Evolutionary conservation across 1,140 invertebrate species (phyloP).

Genomic region (Sycophaga agraensis): DNA sequence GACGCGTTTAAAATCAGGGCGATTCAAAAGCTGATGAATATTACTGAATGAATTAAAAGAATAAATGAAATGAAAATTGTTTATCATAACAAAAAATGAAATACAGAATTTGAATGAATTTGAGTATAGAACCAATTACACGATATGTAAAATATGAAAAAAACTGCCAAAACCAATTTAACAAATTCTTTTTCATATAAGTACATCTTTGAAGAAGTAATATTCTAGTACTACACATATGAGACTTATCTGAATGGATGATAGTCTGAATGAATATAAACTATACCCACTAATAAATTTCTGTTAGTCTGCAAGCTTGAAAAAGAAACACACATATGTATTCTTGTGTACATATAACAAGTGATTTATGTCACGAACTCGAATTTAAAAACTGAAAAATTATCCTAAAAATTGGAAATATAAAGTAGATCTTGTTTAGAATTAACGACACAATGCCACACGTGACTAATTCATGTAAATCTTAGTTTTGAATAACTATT

Average conservation of each 20-base stretch:
- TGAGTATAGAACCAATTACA: background rate
- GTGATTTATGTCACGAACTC: constrained; percentile 9
- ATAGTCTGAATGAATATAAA: too few relatives aligned
- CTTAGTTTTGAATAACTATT: too few relatives aligned
- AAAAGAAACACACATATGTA: background rate
- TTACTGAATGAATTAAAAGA: background rate
- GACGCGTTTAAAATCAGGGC: background rate
- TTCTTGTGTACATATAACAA: constrained; percentile 22
- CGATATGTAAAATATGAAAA: background rate
- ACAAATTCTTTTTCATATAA: constrained; percentile 11
- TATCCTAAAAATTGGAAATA: too few relatives aligned
- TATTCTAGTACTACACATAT: constrained; percentile 1
- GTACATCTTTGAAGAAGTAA: constrained; percentile 23
- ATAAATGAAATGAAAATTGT: background rate
- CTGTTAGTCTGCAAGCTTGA: background rate
- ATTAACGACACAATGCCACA: too few relatives aligned
- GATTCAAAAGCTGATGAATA: background rate
- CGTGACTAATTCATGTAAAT: too few relatives aligned
- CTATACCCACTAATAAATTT: background rate
- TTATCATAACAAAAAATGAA: background rate
- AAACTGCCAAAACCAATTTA: constrained; percentile 22
- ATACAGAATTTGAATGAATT: background rate
- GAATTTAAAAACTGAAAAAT: too few relatives aligned
- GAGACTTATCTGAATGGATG: too few relatives aligned
- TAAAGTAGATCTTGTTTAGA: too few relatives aligned